These are phyloP conservation scores for Drosophila robusta DNA, from an alignment of 2,888 invertebrate genomes.

Conservation along the genomic window DNA sequence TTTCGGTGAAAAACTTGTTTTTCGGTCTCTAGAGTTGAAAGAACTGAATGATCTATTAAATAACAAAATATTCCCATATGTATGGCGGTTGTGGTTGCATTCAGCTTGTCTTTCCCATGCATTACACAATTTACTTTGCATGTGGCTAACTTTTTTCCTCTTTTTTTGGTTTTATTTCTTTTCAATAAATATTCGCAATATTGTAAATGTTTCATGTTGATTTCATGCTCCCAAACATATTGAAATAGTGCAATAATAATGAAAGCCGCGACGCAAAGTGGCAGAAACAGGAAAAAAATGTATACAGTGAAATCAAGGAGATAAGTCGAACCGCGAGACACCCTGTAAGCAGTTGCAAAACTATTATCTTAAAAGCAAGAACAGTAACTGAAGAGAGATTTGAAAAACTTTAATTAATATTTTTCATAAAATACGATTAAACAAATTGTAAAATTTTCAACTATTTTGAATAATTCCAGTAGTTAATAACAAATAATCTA, in stretches of 20 bases:
- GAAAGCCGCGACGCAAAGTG: slow-evolving; percentile 41
- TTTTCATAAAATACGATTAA: too few species aligned
- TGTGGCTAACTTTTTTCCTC: background rate
- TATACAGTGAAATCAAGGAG: background rate
- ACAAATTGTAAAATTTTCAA: too few species aligned
- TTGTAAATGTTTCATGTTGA: slow-evolving; percentile 46
- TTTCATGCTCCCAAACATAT: slow-evolving; percentile 44
- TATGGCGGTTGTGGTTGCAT: slow-evolving; percentile 11
- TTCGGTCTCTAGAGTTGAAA: background rate
- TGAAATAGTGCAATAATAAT: slow-evolving; percentile 60
- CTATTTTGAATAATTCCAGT: too few species aligned
- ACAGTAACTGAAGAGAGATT: too few species aligned
- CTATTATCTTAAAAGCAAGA: too few species aligned
- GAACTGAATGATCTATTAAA: slow-evolving; percentile 28
- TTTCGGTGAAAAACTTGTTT: background rate
- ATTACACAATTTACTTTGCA: slow-evolving; percentile 26
- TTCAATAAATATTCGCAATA: slow-evolving; percentile 37
- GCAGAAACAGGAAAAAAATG: slow-evolving; percentile 1
- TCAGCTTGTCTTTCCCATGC: slow-evolving; percentile 1
- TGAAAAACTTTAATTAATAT: too few species aligned
- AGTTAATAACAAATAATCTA: too few species aligned
- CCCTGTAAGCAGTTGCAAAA: background rate
- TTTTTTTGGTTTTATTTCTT: background rate
- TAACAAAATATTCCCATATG: slow-evolving; percentile 13
- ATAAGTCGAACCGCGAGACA: background rate